These are phyloP conservation scores for Acipenser ruthenus DNA, from an alignment of 2,797 vertebrate species.

Conservation along the genomic window DNA sequence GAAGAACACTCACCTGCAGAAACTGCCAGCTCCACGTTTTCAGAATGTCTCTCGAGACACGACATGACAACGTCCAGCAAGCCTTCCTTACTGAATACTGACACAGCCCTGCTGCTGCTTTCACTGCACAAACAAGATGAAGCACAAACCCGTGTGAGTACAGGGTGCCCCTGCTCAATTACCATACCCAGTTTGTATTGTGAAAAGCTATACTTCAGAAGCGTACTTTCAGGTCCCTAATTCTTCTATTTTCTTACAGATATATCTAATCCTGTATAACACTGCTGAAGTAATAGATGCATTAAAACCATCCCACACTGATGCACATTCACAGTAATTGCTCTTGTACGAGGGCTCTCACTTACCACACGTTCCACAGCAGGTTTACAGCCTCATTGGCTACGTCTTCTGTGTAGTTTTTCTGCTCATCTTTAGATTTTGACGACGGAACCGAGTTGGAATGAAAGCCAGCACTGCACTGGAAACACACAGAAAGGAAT, in stretches of 20 bases:
- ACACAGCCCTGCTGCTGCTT: conserved; percentile 77
- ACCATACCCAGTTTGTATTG: no score
- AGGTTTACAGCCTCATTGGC: conserved; percentile 86
- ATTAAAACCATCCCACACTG: no score
- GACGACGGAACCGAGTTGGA: conserved; percentile 37
- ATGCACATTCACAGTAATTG: no score
- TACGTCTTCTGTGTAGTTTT: conserved; percentile 68
- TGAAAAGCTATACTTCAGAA: no score
- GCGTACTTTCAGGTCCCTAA: no score
- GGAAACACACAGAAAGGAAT: conserved; percentile 27
- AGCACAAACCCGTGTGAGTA: no score
- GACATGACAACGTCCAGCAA: conserved; percentile 77
- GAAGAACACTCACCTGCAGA: conserved; percentile 72
- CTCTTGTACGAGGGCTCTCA: neutral
- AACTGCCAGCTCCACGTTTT: conserved; percentile 79
- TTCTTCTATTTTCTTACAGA: no score
- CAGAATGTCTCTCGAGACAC: conserved; percentile 73
- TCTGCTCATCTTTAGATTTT: conserved; percentile 50
- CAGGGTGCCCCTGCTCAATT: no score
- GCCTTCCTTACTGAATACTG: conserved; percentile 81
- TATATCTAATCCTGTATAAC: no score
- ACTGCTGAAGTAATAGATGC: no score
- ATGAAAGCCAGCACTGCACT: conserved; percentile 78
- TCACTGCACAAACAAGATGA: conserved; percentile 58
- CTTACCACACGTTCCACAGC: conserved; percentile 95